Base-by-base conservation (phyloP, 1,140 invertebrate genomes). In the Panagrolaimus sp. region DNA sequence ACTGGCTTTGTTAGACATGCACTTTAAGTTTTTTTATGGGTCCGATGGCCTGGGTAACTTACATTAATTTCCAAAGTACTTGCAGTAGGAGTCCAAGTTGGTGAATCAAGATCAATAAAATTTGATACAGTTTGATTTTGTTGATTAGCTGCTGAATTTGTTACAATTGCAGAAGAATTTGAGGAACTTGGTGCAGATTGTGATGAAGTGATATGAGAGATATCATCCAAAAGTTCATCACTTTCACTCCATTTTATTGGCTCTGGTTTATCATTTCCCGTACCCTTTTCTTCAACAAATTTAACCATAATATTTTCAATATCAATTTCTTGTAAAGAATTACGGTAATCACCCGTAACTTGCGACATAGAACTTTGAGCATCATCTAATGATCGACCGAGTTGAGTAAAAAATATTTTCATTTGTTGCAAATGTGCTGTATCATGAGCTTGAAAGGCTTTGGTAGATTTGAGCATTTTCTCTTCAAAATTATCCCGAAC, bases 401-500 rank as follows among this genome's bases (percentile, higher is more conserved):
- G 68, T 26, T 44, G 66, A 63, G 8, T 44, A 14, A 71, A 78
- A 77, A 69, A 79, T 65, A 44, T 46, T 63, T 80, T 71, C 45
- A 80, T 68, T 67, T 79, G 78, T 15, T 69, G 48, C n/a, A 79
- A 46, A 69, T 78, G 72, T 15, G 67, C 68, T 64, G 72, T 38
- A 48, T 78, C 78, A 46, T 80, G 76, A 17, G 67, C 73, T 65
- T 78, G 77, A 63, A 79, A 79, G 4, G 67, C 63, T 44, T 38
- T 67, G 0, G 74, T 26, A 5, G 76, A 62, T 64, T 73, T 73
- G 6, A 69, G 43, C 76, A 82, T 79, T 64, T 75, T 79, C 24
- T 83, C 78, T 45, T 82, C 81, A 52, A 83, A 82, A 62, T 68
- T 73, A 38, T 77, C 76, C 1, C 80, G 66, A 6, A 83, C 73